Conservation (phyloP, 2,113 vertebrate species). For the human region DNA sequence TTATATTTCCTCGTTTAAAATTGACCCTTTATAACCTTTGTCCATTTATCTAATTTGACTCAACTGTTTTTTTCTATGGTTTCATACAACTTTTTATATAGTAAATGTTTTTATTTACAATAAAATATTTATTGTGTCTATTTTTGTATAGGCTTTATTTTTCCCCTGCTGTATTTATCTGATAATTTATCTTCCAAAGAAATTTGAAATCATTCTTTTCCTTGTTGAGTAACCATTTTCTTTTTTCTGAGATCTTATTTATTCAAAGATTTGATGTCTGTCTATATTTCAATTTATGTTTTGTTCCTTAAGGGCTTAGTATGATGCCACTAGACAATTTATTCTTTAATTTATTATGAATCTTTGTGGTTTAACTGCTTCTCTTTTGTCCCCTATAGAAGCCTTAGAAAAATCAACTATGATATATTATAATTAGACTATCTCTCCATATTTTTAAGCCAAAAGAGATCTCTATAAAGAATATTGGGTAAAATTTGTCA, state of each 20-base stretch:
- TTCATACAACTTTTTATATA: neutral
- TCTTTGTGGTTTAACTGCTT: neutral
- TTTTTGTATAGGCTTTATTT: neutral
- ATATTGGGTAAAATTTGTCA: neutral
- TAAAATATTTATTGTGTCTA: neutral
- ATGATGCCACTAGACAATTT: neutral
- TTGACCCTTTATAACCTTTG: neutral
- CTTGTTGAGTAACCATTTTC: neutral
- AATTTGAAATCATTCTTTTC: neutral
- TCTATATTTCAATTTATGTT: neutral
- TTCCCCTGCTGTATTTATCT: neutral
- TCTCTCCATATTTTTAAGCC: neutral
- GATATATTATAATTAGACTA: neutral
- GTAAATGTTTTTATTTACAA: neutral
- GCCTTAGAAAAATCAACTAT: neutral
- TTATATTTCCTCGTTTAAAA: neutral
- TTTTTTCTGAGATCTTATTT: neutral
- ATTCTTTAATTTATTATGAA: neutral
- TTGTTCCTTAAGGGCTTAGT: neutral
- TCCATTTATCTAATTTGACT: neutral
- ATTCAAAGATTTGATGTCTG: neutral
- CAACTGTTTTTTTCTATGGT: neutral
- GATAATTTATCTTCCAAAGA: neutral
- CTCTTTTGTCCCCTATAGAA: neutral
- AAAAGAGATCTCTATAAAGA: no score